Evolutionary conservation across 2,113 vertebrate genomes (phyloP), one percentile per base, ranked within the genome.

Genomic region (Carassius auratus): DNA sequence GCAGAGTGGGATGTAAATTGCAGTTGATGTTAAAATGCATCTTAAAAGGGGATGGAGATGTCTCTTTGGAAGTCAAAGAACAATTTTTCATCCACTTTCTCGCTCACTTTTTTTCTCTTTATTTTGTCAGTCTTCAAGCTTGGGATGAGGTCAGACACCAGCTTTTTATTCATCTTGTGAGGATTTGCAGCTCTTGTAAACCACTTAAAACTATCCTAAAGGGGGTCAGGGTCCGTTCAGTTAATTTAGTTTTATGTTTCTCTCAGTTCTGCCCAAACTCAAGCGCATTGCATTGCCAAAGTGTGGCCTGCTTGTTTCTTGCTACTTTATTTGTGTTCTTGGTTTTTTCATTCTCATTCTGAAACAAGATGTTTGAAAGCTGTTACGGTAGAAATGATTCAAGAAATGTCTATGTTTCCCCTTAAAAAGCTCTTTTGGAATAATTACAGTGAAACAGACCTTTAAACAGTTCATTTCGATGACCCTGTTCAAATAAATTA

Each of bases 161-260:
- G 88, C 91, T 84, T 91, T 94, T 92, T 90, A 92, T 94, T 93
- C 93, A 89, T 82, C 89, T 91, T 90, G 91, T 89, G 91, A 91
- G 92, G 92, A 93, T 94, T 95, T 93, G 91, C 91, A 88, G 91
- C 92, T 81, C 83, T 86, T 93, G 92, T 87, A 71, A 92, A 91
- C 91, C 94, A 91, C 93, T 95, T 93, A 91, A 90, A 93, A 91
- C 94, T 92, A 93, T 94, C 91, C 87, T 87, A 33, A 85, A 93
- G 90, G 90, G 91, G 94, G 94, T 95, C 94, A 94, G 81, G 73
- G 91, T 93, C 94, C 93, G 92, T 91, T 93, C 90, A 91, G 92
- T 94, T 95, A 93, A 94, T 95, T 95, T 94, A 90, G 89, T 92
- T 94, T 94, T 94, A 94, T 95, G 94, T 93, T 93, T 89, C 92